Conservation (phyloP, 1,140 invertebrate genomes). For the Pristionchus pacificus region DNA sequence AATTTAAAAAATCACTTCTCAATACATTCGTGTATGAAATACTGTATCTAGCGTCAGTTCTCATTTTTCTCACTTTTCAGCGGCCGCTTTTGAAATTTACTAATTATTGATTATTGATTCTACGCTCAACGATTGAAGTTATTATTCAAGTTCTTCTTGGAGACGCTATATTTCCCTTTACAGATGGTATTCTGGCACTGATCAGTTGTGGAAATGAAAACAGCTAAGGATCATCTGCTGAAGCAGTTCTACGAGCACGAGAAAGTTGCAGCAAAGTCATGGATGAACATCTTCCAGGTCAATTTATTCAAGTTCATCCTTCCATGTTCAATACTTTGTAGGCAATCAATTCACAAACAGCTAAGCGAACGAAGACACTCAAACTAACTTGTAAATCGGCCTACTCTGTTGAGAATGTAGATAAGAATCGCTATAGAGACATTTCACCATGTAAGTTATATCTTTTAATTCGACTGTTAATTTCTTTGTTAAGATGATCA, state of each 20-base stretch:
- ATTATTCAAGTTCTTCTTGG: too few species aligned
- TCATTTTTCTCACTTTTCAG: too few species aligned
- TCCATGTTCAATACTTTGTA: neutral
- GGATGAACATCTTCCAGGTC: neutral
- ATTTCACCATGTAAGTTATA: constrained; percentile 45
- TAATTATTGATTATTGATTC: too few species aligned
- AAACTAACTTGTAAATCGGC: neutral
- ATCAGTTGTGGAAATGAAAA: neutral
- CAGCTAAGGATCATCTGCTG: neutral
- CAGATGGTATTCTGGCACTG: neutral
- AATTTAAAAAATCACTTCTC: too few species aligned
- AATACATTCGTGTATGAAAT: too few species aligned
- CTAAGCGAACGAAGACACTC: neutral
- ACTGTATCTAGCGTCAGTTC: too few species aligned
- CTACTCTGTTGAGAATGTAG: constrained; percentile 23
- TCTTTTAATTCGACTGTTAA: neutral
- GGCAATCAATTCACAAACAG: neutral
- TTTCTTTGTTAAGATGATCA: constrained; percentile 42
- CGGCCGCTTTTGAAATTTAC: too few species aligned
- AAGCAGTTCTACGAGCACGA: neutral
- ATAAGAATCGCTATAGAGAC: constrained; percentile 47
- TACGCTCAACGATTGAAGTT: too few species aligned
- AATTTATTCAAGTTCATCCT: neutral
- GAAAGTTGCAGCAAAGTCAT: neutral
- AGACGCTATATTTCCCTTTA: too few species aligned